Conservation (phyloP, 2,113 vertebrate genomes). For the Haemorhous mexicanus region DNA sequence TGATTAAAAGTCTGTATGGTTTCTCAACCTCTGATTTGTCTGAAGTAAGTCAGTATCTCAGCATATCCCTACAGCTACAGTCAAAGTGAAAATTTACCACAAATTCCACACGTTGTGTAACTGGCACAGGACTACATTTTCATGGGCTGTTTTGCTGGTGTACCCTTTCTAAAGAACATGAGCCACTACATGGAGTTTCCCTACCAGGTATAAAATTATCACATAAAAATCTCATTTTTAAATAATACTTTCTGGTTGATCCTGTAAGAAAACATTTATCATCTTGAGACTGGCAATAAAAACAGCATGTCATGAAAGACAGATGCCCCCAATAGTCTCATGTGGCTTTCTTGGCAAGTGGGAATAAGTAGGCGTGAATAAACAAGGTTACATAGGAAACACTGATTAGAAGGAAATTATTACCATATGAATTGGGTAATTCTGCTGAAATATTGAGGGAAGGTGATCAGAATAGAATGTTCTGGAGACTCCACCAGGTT, state of each 20-base stretch:
- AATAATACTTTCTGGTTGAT: conserved; percentile 68
- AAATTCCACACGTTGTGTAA: neutral
- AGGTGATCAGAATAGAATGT: conserved; percentile 36
- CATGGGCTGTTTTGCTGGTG: neutral
- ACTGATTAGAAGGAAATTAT: conserved; percentile 42
- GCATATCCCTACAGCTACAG: neutral
- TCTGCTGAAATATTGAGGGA: conserved; percentile 13
- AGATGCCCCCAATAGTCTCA: neutral
- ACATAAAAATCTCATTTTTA: neutral
- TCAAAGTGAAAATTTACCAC: neutral
- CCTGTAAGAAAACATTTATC: conserved; percentile 69
- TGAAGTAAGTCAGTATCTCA: neutral
- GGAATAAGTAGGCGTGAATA: neutral
- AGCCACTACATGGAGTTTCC: neutral
- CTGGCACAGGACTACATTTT: neutral
- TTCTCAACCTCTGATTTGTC: neutral
- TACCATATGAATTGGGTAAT: conserved; percentile 41
- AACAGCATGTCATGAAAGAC: conserved; percentile 13
- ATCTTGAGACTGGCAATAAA: conserved; percentile 57
- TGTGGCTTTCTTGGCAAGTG: conserved; percentile 6
- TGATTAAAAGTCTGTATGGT: neutral
- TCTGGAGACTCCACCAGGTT: neutral
- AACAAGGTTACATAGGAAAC: conserved; percentile 18
- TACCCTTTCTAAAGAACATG: rapidly evolving
- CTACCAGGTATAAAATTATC: neutral